A percentile compares a stretch with the other conserved stretches of the same genome.
phyloP scores from a whole-genome alignment of 53 echinoderm and acorn worm species.

The Luidia sarsii region DNA sequence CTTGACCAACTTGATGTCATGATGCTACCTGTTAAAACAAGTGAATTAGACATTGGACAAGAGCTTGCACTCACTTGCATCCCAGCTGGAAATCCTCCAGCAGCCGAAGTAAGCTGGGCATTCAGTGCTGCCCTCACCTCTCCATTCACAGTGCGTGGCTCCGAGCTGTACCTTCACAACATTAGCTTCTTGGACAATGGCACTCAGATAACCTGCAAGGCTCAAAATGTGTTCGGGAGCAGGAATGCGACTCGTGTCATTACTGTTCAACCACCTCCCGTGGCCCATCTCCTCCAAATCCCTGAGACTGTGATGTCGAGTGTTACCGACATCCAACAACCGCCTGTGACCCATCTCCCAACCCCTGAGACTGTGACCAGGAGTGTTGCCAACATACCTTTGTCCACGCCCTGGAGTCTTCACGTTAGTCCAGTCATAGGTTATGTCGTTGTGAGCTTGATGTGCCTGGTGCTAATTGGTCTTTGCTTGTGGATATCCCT shows the following conservation, averaged over 20 bases:
- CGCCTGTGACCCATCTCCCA: slow-evolving; percentile 5
- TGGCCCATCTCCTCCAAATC: not conserved
- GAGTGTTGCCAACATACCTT: too few relatives aligned
- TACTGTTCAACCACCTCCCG: too few relatives aligned
- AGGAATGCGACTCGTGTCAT: slow-evolving; percentile 5
- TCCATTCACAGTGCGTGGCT: not conserved
- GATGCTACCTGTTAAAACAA: not conserved
- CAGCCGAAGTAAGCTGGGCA: slow-evolving; percentile 7
- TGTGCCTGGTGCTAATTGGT: slow-evolving; percentile 10
- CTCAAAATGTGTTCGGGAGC: slow-evolving; percentile 25
- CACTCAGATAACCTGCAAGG: slow-evolving; percentile 19
- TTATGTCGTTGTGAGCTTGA: slow-evolving; percentile 30
- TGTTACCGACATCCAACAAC: slow-evolving; percentile 4
- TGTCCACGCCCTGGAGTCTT: not conserved
- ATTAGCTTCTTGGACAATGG: slow-evolving; percentile 25
- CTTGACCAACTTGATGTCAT: slow-evolving; percentile 11
- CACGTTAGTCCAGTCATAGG: not conserved
- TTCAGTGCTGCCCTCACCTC: not conserved
- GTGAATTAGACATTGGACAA: slow-evolving; percentile 6
- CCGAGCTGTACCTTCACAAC: slow-evolving; percentile 15
- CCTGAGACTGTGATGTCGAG: slow-evolving; percentile 15
- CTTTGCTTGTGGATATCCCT: slow-evolving; percentile 34
- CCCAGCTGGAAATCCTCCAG: slow-evolving; percentile 16
- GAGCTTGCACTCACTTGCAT: slow-evolving; percentile 22
- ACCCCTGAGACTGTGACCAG: too few relatives aligned